A percentile compares a stretch with the other conserved stretches of the same genome.
phyloP scores from a whole-genome alignment of 2,888 invertebrate species.

The Campaea margaritaria region DNA sequence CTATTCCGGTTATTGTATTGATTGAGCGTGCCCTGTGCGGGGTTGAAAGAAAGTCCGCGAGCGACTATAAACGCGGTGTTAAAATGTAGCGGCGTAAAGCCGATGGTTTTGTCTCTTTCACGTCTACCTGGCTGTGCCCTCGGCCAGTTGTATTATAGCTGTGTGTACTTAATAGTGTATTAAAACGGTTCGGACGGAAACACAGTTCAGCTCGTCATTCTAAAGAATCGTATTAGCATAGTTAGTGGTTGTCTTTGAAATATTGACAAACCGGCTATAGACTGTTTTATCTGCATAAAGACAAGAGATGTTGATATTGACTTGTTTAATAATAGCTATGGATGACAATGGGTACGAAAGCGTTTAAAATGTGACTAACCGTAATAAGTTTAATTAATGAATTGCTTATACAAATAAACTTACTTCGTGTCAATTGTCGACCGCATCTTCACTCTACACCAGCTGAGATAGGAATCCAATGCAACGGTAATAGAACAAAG shows the following conservation, averaged over 20 bases:
- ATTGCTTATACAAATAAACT: no score
- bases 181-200: conserved; percentile 39
- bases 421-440: no score
- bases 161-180: conserved; percentile 42
- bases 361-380: no score
- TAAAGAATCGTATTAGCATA: conserved; percentile 39
- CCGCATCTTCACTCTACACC: no score
- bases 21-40: conserved; percentile 60
- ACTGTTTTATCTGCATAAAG: conserved; percentile 22
- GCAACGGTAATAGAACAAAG: no score
- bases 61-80: conserved; percentile 64
- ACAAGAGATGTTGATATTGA: conserved; percentile 26
- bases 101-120: conserved; percentile 72
- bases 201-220: conserved; percentile 30
- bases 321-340: neutral
- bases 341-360: no score
- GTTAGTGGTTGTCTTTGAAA: conserved; percentile 28
- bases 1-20: conserved; percentile 69
- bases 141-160: conserved; percentile 29
- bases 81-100: conserved; percentile 62
- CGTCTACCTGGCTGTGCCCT: conserved; percentile 52
- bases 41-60: conserved; percentile 61
- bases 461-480: no score
- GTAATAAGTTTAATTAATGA: no score
- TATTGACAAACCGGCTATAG: conserved; percentile 21